A percentile compares a stretch with the other conserved stretches of the same genome.
These are phyloP conservation scores for Siderastrea siderea DNA, from an alignment of 92 coral and sea anemone genomes.

Conservation along the genomic window DNA sequence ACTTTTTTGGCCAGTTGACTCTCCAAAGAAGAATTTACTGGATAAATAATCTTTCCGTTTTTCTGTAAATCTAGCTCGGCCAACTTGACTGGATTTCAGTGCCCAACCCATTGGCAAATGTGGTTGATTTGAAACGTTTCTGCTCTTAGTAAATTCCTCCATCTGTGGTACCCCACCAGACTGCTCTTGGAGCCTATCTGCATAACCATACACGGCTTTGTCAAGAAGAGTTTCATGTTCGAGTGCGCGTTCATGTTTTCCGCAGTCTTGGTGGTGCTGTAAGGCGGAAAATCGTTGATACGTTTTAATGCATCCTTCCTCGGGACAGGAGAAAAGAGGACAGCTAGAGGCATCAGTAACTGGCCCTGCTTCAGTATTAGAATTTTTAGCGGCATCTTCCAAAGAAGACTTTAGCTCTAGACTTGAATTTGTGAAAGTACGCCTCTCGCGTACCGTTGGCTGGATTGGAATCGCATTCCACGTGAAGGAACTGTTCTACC, in stretches of 20 bases:
- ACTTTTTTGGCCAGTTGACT: too few relatives aligned
- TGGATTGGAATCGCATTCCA: constrained; percentile 12
- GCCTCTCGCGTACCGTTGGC: not conserved
- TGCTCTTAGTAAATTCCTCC: constrained; percentile 11
- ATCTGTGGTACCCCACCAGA: constrained; percentile 43
- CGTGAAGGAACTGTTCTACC: constrained; percentile 30
- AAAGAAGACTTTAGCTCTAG: constrained; percentile 26
- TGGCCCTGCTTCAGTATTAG: constrained; percentile 48
- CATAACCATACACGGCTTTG: too few relatives aligned
- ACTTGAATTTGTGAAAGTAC: constrained; percentile 37
- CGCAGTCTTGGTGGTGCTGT: too few relatives aligned
- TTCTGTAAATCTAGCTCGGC: too few relatives aligned
- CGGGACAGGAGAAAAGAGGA: constrained; percentile 71
- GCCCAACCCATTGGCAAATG: constrained; percentile 79
- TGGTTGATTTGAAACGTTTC: constrained; percentile 23
- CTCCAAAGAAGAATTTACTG: too few relatives aligned
- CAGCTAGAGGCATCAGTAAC: constrained; percentile 29
- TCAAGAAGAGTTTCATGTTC: too few relatives aligned
- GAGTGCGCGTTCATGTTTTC: too few relatives aligned
- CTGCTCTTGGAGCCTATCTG: too few relatives aligned
- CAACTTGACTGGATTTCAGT: constrained; percentile 52
- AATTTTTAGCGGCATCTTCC: constrained; percentile 26
- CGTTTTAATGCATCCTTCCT: constrained; percentile 75
- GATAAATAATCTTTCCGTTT: too few relatives aligned
- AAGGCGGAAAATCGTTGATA: constrained; percentile 73